Evolutionary conservation across 2,113 vertebrate species (phyloP), one percentile per base, ranked within the genome.

Genomic region (Acanthochromis polyacanthus): DNA sequence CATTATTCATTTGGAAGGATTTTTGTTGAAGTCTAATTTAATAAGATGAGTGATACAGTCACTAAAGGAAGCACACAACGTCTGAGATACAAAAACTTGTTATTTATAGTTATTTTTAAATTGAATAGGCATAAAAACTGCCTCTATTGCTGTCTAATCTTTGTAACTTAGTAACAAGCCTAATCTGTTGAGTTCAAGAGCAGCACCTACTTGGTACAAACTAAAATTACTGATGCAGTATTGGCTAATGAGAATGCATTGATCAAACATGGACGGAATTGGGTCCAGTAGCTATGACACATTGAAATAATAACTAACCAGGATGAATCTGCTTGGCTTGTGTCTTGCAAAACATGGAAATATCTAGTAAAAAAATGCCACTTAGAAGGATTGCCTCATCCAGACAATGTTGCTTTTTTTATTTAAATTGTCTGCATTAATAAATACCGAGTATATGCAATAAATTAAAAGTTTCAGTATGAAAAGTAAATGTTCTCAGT

Each of bases 221-320:
- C 10, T 62, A 23, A 55, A 60, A 81, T 85, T 84, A 66, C 74
- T 62, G 40, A 19, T 82, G 53, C 71, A 81, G 65, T 71, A 66
- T 74, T 84, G 14, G 48, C 67, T 48, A 25, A 11, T 52, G 40
- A 82, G 71, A 83, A 52, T 32, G 22, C 74, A 79, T 85, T 80
- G 79, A 91, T 92, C 85, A 90, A 70, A 85, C 45, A 11, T 66
- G 67, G 82, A 88, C 84, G 87, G 83, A 91, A 80, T 64, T 88
- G 66, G 80, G 80, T 84, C 59, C 66, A 60, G 20, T 56, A 10
- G 62, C 53, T 51, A 36, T 61, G 66, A 71, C 10, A 71, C 5
- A 10, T 71, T 46, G 59, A 28, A 22, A 79, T 56, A 22, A 79
- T 56, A 85, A 78, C 59, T 48, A 53, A 57, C 23, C 36, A 48